phyloP scores from a whole-genome alignment of 2,797 vertebrate genomes.

The Jordanella pulchra region DNA sequence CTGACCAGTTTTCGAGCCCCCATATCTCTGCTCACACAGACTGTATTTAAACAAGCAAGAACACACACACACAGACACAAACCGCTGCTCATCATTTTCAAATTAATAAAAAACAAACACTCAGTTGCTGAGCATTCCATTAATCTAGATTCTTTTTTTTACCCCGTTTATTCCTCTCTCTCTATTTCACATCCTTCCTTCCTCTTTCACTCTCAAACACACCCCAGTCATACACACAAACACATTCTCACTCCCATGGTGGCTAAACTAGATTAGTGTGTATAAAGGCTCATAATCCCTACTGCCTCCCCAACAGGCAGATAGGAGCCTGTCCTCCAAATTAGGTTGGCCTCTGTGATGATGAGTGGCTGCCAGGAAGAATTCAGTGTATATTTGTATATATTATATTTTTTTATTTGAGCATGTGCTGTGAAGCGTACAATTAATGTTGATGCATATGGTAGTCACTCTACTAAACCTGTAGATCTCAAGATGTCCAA shows the following conservation, averaged over 20 bases:
- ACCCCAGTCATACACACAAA: conserved; percentile 21
- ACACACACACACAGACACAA: conserved; percentile 3
- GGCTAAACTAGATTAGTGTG: conserved; percentile 81
- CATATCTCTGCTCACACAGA: conserved; percentile 65
- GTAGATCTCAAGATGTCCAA: conserved; percentile 21
- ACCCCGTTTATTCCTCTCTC: background rate
- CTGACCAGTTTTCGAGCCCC: conserved; percentile 55
- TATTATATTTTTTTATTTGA: conserved; percentile 42
- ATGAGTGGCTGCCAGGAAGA: conserved; percentile 73
- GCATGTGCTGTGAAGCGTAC: conserved; percentile 29
- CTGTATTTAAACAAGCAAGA: conserved; percentile 25
- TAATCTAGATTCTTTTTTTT: conserved; percentile 40
- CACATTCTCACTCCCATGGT: conserved; percentile 60
- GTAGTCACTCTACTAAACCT: conserved; percentile 21
- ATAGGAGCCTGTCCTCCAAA: conserved; percentile 77
- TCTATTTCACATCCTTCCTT: conserved; percentile 4
- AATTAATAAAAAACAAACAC: conserved; percentile 19
- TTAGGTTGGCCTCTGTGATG: conserved; percentile 75
- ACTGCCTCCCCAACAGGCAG: conserved; percentile 76
- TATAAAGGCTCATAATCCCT: conserved; percentile 82
- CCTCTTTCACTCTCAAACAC: background rate
- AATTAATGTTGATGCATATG: conserved; percentile 38
- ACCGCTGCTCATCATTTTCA: conserved; percentile 4
- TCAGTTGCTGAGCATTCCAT: conserved; percentile 20
- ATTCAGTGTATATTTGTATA: conserved; percentile 49